A percentile compares a stretch with the other conserved stretches of the same genome.
These are phyloP conservation scores for Thalassophryne amazonica DNA, from an alignment of 2,797 vertebrate species.

Conservation along the genomic window DNA sequence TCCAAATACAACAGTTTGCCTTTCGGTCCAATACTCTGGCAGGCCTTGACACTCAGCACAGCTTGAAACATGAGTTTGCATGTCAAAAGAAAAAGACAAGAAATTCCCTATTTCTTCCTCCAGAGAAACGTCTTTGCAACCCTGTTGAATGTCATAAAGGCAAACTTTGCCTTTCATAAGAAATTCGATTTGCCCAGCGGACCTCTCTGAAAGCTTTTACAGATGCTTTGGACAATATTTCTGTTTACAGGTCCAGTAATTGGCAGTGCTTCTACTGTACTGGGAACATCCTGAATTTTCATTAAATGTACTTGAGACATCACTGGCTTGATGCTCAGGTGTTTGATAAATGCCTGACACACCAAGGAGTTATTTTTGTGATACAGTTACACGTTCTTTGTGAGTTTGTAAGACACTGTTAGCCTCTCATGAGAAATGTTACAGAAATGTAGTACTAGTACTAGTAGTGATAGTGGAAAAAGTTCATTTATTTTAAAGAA, in stretches of 20 bases:
- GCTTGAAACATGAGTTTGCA: constrained; percentile 34
- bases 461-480: too few relatives aligned
- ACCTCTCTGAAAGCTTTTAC: constrained; percentile 45
- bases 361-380: constrained; percentile 33
- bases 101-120: constrained; percentile 25
- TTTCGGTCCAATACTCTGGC: constrained; percentile 34
- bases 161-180: constrained; percentile 12
- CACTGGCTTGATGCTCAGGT: constrained; percentile 40
- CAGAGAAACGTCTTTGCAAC: constrained; percentile 26
- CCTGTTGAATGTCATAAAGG: constrained; percentile 19
- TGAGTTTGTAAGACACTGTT: constrained; percentile 20
- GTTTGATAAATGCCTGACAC: constrained; percentile 28
- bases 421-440: constrained; percentile 29
- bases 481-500: too few relatives aligned
- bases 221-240: constrained; percentile 53
- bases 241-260: constrained; percentile 57
- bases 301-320: constrained; percentile 26
- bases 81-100: constrained; percentile 37
- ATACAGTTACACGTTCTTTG: constrained; percentile 41
- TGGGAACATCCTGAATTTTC: constrained; percentile 33
- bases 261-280: constrained; percentile 31
- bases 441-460: too few relatives aligned
- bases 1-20: constrained; percentile 54
- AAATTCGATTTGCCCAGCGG: constrained; percentile 14
- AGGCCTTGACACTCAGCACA: constrained; percentile 21